phyloP scores from a whole-genome alignment of 2,797 vertebrate species.

The Sciurus carolinensis region DNA sequence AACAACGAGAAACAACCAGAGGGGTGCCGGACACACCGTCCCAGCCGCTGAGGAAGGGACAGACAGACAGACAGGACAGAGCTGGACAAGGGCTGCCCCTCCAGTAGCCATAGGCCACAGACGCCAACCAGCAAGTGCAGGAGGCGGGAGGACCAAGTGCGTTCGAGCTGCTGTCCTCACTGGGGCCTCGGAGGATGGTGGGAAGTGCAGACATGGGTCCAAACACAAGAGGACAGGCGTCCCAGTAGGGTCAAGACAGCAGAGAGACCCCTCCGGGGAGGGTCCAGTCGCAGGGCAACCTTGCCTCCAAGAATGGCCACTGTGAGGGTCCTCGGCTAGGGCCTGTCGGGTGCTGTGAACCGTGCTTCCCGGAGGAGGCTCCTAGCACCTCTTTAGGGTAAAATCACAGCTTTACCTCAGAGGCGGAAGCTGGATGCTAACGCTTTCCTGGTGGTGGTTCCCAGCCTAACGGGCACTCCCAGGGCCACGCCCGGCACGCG shows the following conservation, averaged over 20 bases:
- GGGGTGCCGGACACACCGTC: neutral
- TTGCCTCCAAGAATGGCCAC: neutral
- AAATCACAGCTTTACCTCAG: neutral
- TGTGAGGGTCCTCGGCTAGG: too few relatives aligned
- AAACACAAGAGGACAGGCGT: too few relatives aligned
- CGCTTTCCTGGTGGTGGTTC: neutral
- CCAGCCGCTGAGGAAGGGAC: neutral
- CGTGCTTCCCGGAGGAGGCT: neutral
- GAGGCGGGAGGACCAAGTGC: neutral
- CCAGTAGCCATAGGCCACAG: neutral
- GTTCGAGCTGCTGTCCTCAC: neutral
- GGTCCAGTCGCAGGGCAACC: neutral
- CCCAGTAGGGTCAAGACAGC: neutral
- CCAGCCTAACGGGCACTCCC: neutral
- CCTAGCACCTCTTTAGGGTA: neutral
- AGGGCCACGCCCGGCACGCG: rapidly evolving
- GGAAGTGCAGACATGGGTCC: neutral
- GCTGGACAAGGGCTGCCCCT: neutral
- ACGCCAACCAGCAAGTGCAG: too few relatives aligned
- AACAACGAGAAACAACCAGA: too few relatives aligned
- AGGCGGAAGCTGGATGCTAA: neutral
- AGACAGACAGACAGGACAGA: neutral
- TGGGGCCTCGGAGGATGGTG: rapidly evolving
- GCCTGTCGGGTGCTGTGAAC: neutral
- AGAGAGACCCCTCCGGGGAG: neutral